phyloP scores from a whole-genome alignment of 1,140 invertebrate genomes.

The Antheraea mylitta region DNA sequence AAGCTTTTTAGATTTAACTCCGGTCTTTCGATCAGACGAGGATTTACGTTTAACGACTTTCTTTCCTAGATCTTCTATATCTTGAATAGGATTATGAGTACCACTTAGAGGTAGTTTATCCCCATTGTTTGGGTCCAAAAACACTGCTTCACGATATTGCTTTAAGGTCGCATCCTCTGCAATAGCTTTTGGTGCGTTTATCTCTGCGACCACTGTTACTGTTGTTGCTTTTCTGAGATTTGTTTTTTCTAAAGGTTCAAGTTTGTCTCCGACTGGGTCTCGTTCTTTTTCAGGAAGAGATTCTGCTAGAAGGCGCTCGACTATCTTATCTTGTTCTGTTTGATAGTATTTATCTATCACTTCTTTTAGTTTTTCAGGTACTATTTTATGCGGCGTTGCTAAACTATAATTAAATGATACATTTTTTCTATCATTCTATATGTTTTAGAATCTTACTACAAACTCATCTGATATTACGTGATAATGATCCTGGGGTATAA shows the following conservation, averaged over 20 bases:
- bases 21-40: slow-evolving; percentile 21
- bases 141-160: slow-evolving; percentile 39
- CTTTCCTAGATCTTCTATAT: slow-evolving; percentile 26
- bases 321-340: slow-evolving; percentile 27
- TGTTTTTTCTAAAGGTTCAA: slow-evolving; percentile 43
- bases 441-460: too few species aligned
- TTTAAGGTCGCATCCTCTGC: slow-evolving; percentile 32
- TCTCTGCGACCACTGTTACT: slow-evolving; percentile 24
- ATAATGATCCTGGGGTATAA: too few species aligned
- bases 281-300: slow-evolving; percentile 36
- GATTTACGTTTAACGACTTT: slow-evolving; percentile 24
- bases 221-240: slow-evolving; percentile 34
- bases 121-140: slow-evolving; percentile 14
- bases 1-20: slow-evolving; percentile 36
- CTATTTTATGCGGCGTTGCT: slow-evolving; percentile 29
- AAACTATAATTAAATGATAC: slow-evolving; percentile 23
- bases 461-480: too few species aligned
- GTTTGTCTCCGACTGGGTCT: slow-evolving; percentile 43
- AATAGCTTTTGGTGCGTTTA: background rate
- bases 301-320: slow-evolving; percentile 41
- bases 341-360: slow-evolving; percentile 37
- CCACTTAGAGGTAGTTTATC: slow-evolving; percentile 31
- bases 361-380: slow-evolving; percentile 24
- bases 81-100: slow-evolving; percentile 31
- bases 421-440: too few species aligned